Conservation (phyloP, 2,797 vertebrate species). For the Fistularia commersonii region DNA sequence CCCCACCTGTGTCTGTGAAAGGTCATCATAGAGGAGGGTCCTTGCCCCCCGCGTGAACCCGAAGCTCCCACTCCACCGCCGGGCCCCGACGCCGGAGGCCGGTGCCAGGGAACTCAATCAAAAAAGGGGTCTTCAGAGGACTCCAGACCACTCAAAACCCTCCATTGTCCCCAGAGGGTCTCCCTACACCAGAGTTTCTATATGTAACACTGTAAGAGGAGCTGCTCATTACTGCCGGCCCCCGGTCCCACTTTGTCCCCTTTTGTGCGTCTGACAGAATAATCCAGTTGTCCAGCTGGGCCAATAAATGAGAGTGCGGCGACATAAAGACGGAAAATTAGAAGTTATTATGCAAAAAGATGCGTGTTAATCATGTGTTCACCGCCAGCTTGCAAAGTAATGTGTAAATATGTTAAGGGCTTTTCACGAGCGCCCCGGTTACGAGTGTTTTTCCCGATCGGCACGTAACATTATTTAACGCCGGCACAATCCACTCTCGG, state of each 20-base stretch:
- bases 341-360: too few species aligned
- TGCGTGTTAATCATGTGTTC: too few species aligned
- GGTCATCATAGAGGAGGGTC: constrained; percentile 70
- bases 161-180: constrained; percentile 68
- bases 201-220: constrained; percentile 74
- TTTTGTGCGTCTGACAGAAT: constrained; percentile 67
- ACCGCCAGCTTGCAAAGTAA: too few species aligned
- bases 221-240: constrained; percentile 69
- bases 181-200: constrained; percentile 54
- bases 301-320: constrained; percentile 53
- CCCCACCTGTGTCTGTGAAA: constrained; percentile 73
- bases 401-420: too few species aligned
- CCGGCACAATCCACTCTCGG: constrained; percentile 68
- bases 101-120: constrained; percentile 72
- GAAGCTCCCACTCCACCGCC: constrained; percentile 56
- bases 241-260: constrained; percentile 64
- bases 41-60: constrained; percentile 37
- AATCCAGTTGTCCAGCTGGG: constrained; percentile 57
- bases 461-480: constrained; percentile 57
- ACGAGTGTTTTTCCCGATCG: constrained; percentile 55
- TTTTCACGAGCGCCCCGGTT: constrained; percentile 31
- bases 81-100: constrained; percentile 54
- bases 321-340: constrained; percentile 14
- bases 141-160: constrained; percentile 61
- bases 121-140: constrained; percentile 59